Evolutionary conservation across 2,113 vertebrate species (phyloP).

Genomic region (Hymenochirus boettgeri): DNA sequence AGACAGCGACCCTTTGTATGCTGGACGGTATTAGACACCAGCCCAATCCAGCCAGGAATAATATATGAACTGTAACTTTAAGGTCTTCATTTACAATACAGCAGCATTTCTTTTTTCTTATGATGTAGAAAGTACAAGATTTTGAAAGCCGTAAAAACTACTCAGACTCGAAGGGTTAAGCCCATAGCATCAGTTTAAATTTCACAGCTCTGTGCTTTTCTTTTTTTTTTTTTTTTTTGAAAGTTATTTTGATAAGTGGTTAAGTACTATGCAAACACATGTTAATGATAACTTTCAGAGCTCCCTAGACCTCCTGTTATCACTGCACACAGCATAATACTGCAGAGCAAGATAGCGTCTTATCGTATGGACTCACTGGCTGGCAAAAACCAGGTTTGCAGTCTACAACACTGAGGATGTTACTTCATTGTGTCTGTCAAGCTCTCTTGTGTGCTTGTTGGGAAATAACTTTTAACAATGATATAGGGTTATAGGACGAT

Average conservation of each 20-base stretch:
- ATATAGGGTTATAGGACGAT: too few species aligned
- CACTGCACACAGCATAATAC: conserved; percentile 61
- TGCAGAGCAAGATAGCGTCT: conserved; percentile 65
- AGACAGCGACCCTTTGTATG: neutral
- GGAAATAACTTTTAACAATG: conserved; percentile 59
- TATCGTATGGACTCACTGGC: conserved; percentile 64
- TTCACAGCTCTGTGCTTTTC: conserved; percentile 72
- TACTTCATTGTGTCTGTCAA: conserved; percentile 48
- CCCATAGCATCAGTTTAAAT: conserved; percentile 38
- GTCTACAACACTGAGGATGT: conserved; percentile 50
- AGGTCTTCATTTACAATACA: too few species aligned
- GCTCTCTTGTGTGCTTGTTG: conserved; percentile 55
- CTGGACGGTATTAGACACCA: too few species aligned
- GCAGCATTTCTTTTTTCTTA: too few species aligned
- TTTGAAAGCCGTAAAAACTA: too few species aligned
- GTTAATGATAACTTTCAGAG: conserved; percentile 65
- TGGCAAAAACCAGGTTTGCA: conserved; percentile 50
- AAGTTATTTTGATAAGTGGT: conserved; percentile 73
- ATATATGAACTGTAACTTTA: too few species aligned
- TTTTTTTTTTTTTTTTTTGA: conserved; percentile 60
- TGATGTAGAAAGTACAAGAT: too few species aligned
- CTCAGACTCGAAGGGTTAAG: too few species aligned
- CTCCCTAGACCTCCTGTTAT: conserved; percentile 63
- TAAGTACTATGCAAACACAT: conserved; percentile 66
- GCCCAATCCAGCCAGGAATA: too few species aligned